Evolutionary conservation across 2,797 vertebrate genomes (phyloP).

Genomic region (Hippoglossus hippoglossus): DNA sequence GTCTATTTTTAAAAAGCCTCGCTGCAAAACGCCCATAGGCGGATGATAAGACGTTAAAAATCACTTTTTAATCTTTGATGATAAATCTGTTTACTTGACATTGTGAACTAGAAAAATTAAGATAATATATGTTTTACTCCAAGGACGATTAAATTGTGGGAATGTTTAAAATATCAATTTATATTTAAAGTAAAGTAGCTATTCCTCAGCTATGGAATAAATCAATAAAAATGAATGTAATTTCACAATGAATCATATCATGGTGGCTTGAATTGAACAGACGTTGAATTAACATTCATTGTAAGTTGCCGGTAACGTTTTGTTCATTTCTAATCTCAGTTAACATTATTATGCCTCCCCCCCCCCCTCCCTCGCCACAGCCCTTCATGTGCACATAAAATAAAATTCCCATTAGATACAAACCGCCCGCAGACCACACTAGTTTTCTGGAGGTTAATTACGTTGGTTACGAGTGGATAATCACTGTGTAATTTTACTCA

Average conservation of each 20-base stretch:
- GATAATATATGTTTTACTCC: not conserved
- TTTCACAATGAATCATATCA: too few relatives aligned
- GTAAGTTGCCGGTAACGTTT: not conserved
- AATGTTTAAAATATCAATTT: too few relatives aligned
- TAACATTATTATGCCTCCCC: conserved; percentile 2
- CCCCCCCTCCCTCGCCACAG: conserved; percentile 6
- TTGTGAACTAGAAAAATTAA: not conserved
- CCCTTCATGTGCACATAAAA: conserved; percentile 23
- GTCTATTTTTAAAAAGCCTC: not conserved
- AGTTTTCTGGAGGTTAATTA: conserved; percentile 49
- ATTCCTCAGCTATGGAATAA: too few relatives aligned
- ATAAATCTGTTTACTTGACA: conserved; percentile 7
- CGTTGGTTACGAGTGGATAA: conserved; percentile 38
- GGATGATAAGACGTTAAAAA: not conserved
- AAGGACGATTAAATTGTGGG: too few relatives aligned
- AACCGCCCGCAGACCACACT: conserved; percentile 16
- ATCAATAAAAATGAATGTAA: too few relatives aligned
- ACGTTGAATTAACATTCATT: not conserved
- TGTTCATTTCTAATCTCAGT: conserved; percentile 22
- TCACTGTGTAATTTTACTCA: conserved; percentile 35
- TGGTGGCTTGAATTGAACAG: too few relatives aligned
- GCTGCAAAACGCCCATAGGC: not conserved
- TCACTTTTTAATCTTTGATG: conserved; percentile 6
- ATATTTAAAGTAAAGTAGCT: too few relatives aligned
- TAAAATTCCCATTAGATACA: conserved; percentile 32